A percentile compares a stretch with the other conserved stretches of the same genome.
These are phyloP conservation scores for Ferdinandea cuprea DNA, from an alignment of 2,888 invertebrate genomes.

Conservation along the genomic window DNA sequence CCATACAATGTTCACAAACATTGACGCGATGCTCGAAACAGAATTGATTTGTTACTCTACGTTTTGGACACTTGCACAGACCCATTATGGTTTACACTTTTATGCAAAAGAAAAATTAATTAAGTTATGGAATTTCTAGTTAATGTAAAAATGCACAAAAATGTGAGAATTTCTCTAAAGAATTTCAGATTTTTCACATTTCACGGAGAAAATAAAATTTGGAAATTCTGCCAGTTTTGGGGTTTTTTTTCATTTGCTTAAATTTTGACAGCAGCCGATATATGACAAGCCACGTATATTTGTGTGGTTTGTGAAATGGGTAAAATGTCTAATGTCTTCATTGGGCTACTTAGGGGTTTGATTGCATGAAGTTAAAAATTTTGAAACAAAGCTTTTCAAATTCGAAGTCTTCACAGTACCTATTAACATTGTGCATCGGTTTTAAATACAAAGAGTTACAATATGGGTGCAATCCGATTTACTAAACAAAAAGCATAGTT, in stretches of 20 bases:
- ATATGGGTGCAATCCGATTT: too few relatives aligned
- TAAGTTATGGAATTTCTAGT: constrained; percentile 6
- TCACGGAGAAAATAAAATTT: constrained; percentile 24
- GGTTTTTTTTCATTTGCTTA: constrained; percentile 37
- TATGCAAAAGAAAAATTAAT: constrained; percentile 27
- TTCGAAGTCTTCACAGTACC: neutral
- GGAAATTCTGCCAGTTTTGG: constrained; percentile 23
- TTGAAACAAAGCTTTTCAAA: neutral
- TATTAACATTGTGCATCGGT: too few relatives aligned
- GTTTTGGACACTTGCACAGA: constrained; percentile 98
- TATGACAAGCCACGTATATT: constrained; percentile 67
- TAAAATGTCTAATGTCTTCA: constrained; percentile 8
- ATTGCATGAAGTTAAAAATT: neutral
- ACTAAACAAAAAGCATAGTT: too few relatives aligned
- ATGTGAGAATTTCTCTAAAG: neutral
- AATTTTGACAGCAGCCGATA: constrained; percentile 37
- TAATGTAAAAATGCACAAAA: constrained; percentile 44
- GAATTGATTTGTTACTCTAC: constrained; percentile 98
- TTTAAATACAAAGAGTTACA: too few relatives aligned
- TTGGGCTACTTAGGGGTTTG: constrained; percentile 28
- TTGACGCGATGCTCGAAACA: constrained; percentile 99
- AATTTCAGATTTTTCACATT: constrained; percentile 49
- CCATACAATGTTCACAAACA: constrained; percentile 99
- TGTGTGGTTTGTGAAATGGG: constrained; percentile 39
- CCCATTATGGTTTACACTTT: constrained; percentile 88